phyloP scores from a whole-genome alignment of 2,113 vertebrate genomes.

The Galbula dea region DNA sequence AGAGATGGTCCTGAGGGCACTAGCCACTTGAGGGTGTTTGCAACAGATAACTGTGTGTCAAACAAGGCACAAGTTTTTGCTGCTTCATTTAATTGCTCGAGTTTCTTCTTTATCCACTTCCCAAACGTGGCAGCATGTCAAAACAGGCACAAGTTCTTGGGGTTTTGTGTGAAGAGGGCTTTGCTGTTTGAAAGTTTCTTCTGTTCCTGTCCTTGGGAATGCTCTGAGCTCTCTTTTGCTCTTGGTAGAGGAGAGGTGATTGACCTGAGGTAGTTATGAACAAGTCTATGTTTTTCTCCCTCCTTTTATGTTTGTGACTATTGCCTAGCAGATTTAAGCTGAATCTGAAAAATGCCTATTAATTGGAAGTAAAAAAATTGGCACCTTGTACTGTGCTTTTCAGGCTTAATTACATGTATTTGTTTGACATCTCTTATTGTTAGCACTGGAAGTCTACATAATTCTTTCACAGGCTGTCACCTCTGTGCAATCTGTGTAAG shows the following conservation, averaged over 20 bases:
- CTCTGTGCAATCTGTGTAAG: background rate
- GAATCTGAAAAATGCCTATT: background rate
- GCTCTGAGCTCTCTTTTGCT: background rate
- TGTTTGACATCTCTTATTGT: background rate
- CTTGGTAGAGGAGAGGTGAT: background rate
- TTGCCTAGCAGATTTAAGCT: background rate
- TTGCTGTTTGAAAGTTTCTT: background rate
- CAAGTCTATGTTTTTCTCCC: background rate
- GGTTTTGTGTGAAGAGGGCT: background rate
- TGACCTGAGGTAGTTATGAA: background rate
- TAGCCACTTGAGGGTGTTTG: background rate
- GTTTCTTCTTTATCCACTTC: background rate
- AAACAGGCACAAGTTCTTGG: background rate
- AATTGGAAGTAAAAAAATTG: background rate
- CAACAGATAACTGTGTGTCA: background rate
- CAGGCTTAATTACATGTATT: background rate
- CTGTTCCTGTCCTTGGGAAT: background rate
- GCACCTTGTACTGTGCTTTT: background rate
- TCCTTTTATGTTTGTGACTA: background rate
- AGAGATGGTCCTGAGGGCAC: background rate
- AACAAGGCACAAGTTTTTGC: background rate
- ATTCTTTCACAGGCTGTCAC: conserved; percentile 11
- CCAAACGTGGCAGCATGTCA: background rate
- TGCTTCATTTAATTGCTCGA: background rate
- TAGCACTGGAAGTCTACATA: background rate